Base-by-base conservation (phyloP, 2,113 vertebrate species). In the Dromas ardeola region DNA sequence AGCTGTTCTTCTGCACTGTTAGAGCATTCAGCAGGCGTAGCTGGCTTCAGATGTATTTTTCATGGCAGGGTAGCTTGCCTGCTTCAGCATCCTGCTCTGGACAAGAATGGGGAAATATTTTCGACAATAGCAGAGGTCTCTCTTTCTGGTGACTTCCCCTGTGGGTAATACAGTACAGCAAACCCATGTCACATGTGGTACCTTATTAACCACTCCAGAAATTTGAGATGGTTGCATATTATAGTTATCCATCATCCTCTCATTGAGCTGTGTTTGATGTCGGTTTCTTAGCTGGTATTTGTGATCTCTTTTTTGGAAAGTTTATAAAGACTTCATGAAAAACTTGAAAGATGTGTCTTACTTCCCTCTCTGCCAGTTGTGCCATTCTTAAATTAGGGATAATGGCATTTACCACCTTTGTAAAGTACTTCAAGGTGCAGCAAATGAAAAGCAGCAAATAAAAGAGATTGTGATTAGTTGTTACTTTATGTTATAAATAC, bases 21-120 rank as follows among this genome's bases (percentile, higher is more conserved):
- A 65, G 5, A 84, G 52, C 23, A 59, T 82, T 93, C 88, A 81
- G n/a, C 58, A 86, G 59, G 26, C 11, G 1, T 65, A 72, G 55
- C 5, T 74, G 82, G 67, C 45, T 96, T 97, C 86, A 94, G 90
- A 96, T 89, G 53, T 93, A 93, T 94, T 97, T 96, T 95, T 97
- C 71, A 90, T 27, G 36, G 81, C 26, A 94, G 61, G 76, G 38
- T 47, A 84, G 27, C 38, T 90, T 89, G 55, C 67, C 81, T 32
- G 62, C 71, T 50, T 93, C 81, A 38, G 32, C 7, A 0, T 80
- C 52, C 73, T 94, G 74, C 66, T 96, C 95, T 90, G 84, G 69
- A 85, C 65, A 91, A 86, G 66, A 47, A 26, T 26, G 34, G 26
- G 66, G 43, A 91, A 96, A 80, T 52, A 58, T 65, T 56, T 88